Conservation (phyloP, 1,140 invertebrate species). For the Saccostrea echinata region DNA sequence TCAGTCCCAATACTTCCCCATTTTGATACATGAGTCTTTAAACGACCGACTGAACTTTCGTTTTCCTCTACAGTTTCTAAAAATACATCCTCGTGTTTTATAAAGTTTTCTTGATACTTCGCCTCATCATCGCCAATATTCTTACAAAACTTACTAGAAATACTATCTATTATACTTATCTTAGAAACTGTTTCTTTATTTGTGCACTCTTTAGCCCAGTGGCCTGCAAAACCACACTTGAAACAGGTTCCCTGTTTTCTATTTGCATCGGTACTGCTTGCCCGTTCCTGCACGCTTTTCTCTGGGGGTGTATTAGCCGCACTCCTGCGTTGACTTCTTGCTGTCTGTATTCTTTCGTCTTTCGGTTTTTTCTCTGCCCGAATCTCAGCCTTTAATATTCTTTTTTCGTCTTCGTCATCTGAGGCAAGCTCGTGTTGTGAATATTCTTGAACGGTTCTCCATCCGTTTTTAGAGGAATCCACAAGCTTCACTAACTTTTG, state of each 20-base stretch:
- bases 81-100: too few relatives aligned
- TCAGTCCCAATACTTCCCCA: neutral
- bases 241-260: neutral
- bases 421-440: conserved; percentile 31
- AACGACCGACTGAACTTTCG: neutral
- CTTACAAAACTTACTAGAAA: too few relatives aligned
- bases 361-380: too few relatives aligned
- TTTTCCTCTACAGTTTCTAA: too few relatives aligned
- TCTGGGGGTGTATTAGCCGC: neutral
- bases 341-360: neutral
- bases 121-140: too few relatives aligned
- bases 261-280: neutral
- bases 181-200: neutral
- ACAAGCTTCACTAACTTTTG: too few relatives aligned
- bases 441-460: conserved; percentile 33
- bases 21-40: neutral
- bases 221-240: neutral
- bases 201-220: neutral
- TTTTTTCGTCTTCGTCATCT: too few relatives aligned
- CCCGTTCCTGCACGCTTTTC: neutral
- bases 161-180: neutral
- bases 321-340: neutral
- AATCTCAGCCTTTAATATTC: conserved; percentile 1
- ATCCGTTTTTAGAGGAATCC: conserved; percentile 18
- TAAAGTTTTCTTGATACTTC: too few relatives aligned